Evolutionary conservation across 2,113 vertebrate genomes (phyloP).

Genomic region (Donacobius atricapilla): DNA sequence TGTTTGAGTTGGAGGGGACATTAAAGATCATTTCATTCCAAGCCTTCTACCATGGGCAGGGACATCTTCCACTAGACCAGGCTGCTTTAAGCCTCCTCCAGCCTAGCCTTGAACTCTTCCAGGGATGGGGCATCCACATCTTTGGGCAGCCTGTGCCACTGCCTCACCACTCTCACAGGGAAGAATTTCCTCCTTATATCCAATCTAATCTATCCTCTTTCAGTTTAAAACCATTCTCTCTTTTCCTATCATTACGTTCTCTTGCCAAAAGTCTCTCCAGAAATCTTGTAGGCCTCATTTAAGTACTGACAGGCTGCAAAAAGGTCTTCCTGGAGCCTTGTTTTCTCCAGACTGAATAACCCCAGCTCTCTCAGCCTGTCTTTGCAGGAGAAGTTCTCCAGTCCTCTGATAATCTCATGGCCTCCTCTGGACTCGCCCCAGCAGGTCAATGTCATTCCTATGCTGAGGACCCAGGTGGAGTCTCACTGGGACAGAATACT

Average conservation of each 20-base stretch:
- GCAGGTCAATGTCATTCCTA: neutral
- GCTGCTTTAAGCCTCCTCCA: neutral
- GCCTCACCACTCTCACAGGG: neutral
- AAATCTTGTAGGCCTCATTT: neutral
- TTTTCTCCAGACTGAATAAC: neutral
- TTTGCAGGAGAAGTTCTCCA: neutral
- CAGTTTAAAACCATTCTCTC: neutral
- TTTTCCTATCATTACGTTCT: neutral
- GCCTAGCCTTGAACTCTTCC: neutral
- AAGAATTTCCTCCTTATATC: neutral
- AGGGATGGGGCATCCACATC: neutral
- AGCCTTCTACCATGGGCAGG: neutral
- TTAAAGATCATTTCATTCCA: neutral
- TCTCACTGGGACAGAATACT: neutral
- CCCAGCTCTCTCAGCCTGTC: neutral
- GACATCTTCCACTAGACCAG: neutral
- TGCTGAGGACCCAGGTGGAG: neutral
- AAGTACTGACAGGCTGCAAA: neutral
- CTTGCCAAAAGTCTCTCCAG: neutral
- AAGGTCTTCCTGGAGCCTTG: neutral
- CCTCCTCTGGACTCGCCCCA: neutral
- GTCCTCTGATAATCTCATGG: neutral
- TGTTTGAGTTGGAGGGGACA: neutral
- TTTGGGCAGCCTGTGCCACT: neutral
- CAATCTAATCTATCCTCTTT: neutral